phyloP scores from a whole-genome alignment of 2,797 vertebrate species.

The Chrysocyon brachyurus region DNA sequence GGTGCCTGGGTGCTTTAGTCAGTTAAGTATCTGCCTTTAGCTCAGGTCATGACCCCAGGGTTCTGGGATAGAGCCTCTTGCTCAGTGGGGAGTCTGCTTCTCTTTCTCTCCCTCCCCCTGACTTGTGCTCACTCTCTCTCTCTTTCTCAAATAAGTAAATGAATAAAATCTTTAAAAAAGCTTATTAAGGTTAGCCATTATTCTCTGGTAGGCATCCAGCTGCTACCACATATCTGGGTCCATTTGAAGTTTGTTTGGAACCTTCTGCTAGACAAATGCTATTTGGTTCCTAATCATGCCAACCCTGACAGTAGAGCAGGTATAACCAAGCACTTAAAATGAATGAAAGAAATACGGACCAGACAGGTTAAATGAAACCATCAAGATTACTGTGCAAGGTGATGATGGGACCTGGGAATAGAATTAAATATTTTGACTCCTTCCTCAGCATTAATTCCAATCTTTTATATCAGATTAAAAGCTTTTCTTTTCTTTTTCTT shows the following conservation, averaged over 20 bases:
- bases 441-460: neutral
- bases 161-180: neutral
- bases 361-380: neutral
- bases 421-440: neutral
- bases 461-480: neutral
- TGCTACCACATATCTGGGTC: neutral
- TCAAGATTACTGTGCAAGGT: neutral
- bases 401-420: neutral
- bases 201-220: neutral
- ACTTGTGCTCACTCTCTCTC: neutral
- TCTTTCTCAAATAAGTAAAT: neutral
- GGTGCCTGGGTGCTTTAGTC: neutral
- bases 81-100: neutral
- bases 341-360: neutral
- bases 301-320: neutral
- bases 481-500: neutral
- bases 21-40: neutral
- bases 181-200: neutral
- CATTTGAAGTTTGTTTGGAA: neutral
- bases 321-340: neutral
- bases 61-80: neutral
- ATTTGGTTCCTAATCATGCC: neutral
- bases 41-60: neutral
- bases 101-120: neutral
- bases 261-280: neutral